Evolutionary conservation across 2,797 vertebrate species (phyloP), one percentile per base, ranked within the genome.

Genomic region (Propithecus deckenii): DNA sequence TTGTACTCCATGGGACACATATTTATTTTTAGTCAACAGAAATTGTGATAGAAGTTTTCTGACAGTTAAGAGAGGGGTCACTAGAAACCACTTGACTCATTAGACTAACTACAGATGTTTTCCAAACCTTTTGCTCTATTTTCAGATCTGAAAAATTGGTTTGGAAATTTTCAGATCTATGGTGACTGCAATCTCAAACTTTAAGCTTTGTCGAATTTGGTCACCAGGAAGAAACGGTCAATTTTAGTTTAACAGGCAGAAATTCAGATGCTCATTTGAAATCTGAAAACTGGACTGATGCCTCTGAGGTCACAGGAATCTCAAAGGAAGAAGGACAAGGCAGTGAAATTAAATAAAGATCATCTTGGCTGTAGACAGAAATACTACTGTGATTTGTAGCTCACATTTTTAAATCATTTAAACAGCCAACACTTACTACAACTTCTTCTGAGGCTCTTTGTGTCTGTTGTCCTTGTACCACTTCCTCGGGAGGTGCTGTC

Each of bases 21-120:
- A 72, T 72, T 95, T 96, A 65, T 78, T 94, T 87, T 93, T 41
- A 80, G 57, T 83, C 67, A 84, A 74, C 38, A 94, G 91, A 92
- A 79, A 74, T 85, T 86, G 18, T 55, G 41, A 57, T 25, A 13
- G 41, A 50, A 20, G 8, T 32, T 91, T 93, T 78, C 69, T 95
- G 91, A 84, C 41, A 25, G 55, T 65, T 69, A 67, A 74, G 4
- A 20, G 72, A 69, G 30, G 76, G 30, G 48, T 92, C 80, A n/a
- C 74, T 61, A 28, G 25, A 75, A 96, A 80, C 15, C 52, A 83
- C 8, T 12, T 46, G 35, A 22, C 55, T 61, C 7, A 59, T 65
- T 52, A 48, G 67, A 38, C 63, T 55, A 86, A 89, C 30, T 50
- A 43, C 6, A 85, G 11, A n/a, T 78, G 25, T 63, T 95, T 94